Evolutionary conservation across 2,888 invertebrate genomes (phyloP).

Genomic region (Troides aeacus): DNA sequence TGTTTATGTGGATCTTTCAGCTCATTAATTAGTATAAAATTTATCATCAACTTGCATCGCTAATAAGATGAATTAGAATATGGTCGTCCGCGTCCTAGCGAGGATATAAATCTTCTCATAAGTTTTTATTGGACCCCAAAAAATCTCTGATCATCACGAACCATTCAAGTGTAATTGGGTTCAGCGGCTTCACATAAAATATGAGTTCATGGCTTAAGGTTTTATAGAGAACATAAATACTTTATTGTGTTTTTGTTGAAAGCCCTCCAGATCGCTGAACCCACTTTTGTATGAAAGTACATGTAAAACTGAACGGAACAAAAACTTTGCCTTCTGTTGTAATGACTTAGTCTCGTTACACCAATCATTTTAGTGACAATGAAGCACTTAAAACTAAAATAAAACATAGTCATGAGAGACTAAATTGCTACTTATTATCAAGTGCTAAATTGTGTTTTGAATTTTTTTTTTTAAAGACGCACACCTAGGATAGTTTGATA

Average conservation of each 20-base stretch:
- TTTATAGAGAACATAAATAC: conserved; percentile 76
- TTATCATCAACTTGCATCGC: conserved; percentile 58
- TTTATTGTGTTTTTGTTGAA: conserved; percentile 71
- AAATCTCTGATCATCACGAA: conserved; percentile 75
- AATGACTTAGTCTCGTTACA: background rate
- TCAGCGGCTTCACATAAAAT: conserved; percentile 73
- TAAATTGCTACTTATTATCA: background rate
- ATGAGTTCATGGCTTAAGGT: conserved; percentile 67
- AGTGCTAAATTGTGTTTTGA: background rate
- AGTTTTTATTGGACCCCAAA: conserved; percentile 69
- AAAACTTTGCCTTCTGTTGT: conserved; percentile 27
- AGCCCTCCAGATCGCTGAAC: conserved; percentile 50
- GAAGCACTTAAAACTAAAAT: too few species aligned
- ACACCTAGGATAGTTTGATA: too few species aligned
- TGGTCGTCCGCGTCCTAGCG: conserved; percentile 54
- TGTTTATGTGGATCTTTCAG: conserved; percentile 35
- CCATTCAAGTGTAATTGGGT: conserved; percentile 77
- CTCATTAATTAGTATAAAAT: conserved; percentile 48
- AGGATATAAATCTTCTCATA: conserved; percentile 65
- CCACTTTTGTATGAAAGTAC: conserved; percentile 19
- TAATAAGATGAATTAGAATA: conserved; percentile 60
- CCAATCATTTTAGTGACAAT: background rate
- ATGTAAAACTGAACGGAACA: conserved; percentile 4
- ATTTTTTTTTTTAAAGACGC: too few species aligned
- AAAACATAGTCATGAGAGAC: background rate